Base-by-base conservation (phyloP, 1,140 invertebrate genomes). In the Saccostrea cuccullata region DNA sequence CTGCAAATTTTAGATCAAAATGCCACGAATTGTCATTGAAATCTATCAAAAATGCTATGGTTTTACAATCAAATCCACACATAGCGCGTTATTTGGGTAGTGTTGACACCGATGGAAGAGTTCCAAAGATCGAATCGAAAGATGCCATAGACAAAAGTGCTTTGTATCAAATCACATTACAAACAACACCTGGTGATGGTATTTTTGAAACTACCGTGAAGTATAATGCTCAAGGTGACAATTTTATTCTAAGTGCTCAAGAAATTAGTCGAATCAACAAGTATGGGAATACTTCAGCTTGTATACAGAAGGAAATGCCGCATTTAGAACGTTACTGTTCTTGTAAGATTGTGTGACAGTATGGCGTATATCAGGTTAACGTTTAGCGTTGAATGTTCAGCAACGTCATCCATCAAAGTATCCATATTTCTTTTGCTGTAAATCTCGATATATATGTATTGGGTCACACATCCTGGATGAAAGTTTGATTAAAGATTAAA, bases 191-290 rank as follows among this genome's bases (percentile, higher is more conserved):
- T 0, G 97, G 97, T 11, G 93, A 96, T 15, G 97, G 96, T 0
- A 94, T 97, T 0, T 99, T 97, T 94, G 96, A 96, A 95, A 97
- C 96, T 11, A 96, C 98, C 17, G 95, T 98, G 55, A 96, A 94
- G 9, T 96, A 98, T 92, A 95, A 96, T 87, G 92, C 96, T 2
- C 93, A 95, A 1, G 96, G 95, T 17, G 96, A 97, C 47, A 95
- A 91, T 64, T 97, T 97, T 90, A 94, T 95, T 3, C 95, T 97
- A 1, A 97, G 97, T 93, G 96, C 97, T 58, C 96, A 96, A 17
- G 97, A 98, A 92, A 97, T 99, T 2, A 98, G 98, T 87, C 96
- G 98, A 88, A 97, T 98, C 58, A 99, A 99, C 93, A 97, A 97
- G 95, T 99, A 98, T 92, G 97, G 97, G 11, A 94, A 96, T 77